These are phyloP conservation scores for Orchesella cincta DNA, from an alignment of 1,140 invertebrate genomes.

Conservation along the genomic window DNA sequence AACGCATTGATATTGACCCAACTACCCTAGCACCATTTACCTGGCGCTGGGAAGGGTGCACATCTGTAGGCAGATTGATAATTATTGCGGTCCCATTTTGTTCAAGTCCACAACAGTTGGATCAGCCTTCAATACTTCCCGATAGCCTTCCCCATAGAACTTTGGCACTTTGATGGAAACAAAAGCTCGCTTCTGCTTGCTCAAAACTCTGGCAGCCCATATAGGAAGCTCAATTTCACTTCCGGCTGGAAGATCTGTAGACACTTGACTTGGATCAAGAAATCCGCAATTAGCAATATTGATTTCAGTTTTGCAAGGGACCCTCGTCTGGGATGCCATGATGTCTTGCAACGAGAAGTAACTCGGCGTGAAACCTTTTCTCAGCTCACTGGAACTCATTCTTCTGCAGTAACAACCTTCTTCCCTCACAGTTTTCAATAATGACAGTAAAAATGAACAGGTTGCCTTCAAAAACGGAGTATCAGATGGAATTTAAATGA, in stretches of 20 bases:
- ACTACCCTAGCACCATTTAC: no score
- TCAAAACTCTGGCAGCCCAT: slow-evolving; percentile 60
- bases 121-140: slow-evolving; percentile 78
- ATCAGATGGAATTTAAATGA: no score
- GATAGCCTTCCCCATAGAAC: slow-evolving; percentile 75
- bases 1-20: no score
- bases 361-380: slow-evolving; percentile 54
- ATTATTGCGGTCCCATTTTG: slow-evolving; percentile 72
- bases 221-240: slow-evolving; percentile 71
- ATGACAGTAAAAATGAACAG: no score
- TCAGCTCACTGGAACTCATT: not conserved
- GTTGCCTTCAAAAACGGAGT: no score
- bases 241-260: slow-evolving; percentile 67
- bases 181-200: slow-evolving; percentile 55
- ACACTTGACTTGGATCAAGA: slow-evolving; percentile 67
- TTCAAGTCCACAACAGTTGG: slow-evolving; percentile 75
- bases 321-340: slow-evolving; percentile 71
- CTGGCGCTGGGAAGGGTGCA: slow-evolving; percentile 65
- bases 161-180: slow-evolving; percentile 71
- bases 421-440: no score
- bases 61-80: slow-evolving; percentile 76
- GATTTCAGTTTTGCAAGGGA: slow-evolving; percentile 71
- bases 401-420: no score
- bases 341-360: slow-evolving; percentile 76
- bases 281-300: slow-evolving; percentile 71